Evolutionary conservation across 2,888 invertebrate genomes (phyloP).

Genomic region (Suillia variegata): DNA sequence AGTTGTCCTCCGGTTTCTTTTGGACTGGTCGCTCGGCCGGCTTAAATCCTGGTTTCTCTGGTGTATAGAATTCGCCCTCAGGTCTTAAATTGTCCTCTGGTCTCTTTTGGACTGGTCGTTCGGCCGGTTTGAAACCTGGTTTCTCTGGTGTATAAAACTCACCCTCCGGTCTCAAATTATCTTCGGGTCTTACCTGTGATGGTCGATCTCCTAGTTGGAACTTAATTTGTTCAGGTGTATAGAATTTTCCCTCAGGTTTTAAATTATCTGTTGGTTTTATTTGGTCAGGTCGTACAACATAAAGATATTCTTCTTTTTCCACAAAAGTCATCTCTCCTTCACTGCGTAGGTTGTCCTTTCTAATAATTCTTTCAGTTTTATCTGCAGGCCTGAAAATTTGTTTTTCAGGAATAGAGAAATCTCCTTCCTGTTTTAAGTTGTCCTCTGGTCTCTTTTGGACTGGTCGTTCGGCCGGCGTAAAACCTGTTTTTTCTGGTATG

Average conservation of each 20-base stretch:
- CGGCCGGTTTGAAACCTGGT: constrained; percentile 61
- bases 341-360: constrained; percentile 63
- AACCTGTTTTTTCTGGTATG: constrained; percentile 59
- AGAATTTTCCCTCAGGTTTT: constrained; percentile 62
- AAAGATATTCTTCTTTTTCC: constrained; percentile 54
- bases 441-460: constrained; percentile 61
- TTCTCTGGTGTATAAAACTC: constrained; percentile 58
- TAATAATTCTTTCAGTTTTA: constrained; percentile 63
- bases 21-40: constrained; percentile 50
- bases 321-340: constrained; percentile 55
- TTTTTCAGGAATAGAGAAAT: constrained; percentile 63
- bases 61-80: constrained; percentile 62
- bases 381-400: constrained; percentile 22
- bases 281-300: constrained; percentile 51
- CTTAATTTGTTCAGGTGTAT: constrained; percentile 54
- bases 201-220: constrained; percentile 63
- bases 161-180: constrained; percentile 64
- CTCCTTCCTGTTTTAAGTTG: constrained; percentile 65
- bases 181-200: constrained; percentile 61
- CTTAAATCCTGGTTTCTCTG: constrained; percentile 55
- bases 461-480: constrained; percentile 63
- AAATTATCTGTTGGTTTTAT: constrained; percentile 63
- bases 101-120: constrained; percentile 58
- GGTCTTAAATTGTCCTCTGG: constrained; percentile 63
- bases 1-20: constrained; percentile 67